These are phyloP conservation scores for Psittacula derbiana DNA, from an alignment of 2,797 vertebrate species.

Conservation along the genomic window DNA sequence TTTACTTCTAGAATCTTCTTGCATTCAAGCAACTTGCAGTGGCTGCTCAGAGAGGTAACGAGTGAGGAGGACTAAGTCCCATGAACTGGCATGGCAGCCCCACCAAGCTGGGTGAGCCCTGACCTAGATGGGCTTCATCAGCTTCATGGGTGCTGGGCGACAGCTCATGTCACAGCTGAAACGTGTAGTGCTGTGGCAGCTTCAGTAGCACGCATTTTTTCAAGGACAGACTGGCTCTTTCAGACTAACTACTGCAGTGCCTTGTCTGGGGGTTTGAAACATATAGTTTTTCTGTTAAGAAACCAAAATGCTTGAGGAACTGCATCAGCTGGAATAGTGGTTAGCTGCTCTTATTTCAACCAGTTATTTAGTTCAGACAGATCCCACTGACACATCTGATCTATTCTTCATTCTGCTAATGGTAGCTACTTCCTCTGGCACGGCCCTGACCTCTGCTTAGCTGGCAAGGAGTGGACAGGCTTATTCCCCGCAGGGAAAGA, in stretches of 20 bases:
- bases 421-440: neutral
- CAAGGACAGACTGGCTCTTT: neutral
- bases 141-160: rapidly evolving
- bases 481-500: neutral
- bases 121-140: neutral
- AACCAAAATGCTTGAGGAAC: neutral
- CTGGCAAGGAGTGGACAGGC: neutral
- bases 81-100: rapidly evolving
- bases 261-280: neutral
- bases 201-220: neutral
- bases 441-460: neutral
- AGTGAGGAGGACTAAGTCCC: too few relatives aligned
- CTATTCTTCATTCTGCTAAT: neutral
- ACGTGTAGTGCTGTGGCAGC: rapidly evolving
- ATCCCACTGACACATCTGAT: neutral
- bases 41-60: neutral
- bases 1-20: neutral
- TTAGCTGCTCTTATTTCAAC: neutral
- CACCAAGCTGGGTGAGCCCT: neutral
- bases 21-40: neutral
- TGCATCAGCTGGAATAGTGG: neutral
- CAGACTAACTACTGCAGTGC: neutral
- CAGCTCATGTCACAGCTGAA: neutral
- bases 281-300: neutral
- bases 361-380: neutral